phyloP scores from a whole-genome alignment of 2,797 vertebrate species.

The Epinephelus coioides region DNA sequence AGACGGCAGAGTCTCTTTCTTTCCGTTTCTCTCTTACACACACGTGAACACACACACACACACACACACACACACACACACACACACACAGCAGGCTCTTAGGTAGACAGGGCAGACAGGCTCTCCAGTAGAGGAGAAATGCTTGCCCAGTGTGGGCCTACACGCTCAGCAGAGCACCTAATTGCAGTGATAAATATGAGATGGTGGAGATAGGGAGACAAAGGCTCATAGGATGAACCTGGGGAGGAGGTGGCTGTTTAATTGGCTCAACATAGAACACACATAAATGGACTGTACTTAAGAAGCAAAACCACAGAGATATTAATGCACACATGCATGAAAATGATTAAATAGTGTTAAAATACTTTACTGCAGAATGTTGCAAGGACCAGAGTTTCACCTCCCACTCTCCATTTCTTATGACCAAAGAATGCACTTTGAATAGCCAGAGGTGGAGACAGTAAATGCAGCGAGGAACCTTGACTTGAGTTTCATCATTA shows the following conservation, averaged over 20 bases:
- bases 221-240: slow-evolving; percentile 47
- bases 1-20: slow-evolving; percentile 3
- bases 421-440: neutral
- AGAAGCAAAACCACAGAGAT: neutral
- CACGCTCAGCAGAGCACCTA: slow-evolving; percentile 72
- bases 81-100: slow-evolving; percentile 41
- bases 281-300: slow-evolving; percentile 16
- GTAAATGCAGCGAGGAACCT: neutral
- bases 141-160: slow-evolving; percentile 60
- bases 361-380: neutral
- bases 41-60: neutral
- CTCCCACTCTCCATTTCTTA: neutral
- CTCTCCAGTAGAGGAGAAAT: slow-evolving; percentile 59
- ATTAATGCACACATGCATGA: neutral
- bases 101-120: slow-evolving; percentile 64
- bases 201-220: slow-evolving; percentile 51
- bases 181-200: slow-evolving; percentile 81
- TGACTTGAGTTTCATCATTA: slow-evolving; percentile 6
- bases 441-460: neutral
- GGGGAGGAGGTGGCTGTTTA: slow-evolving; percentile 37
- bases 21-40: neutral
- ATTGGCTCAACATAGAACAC: slow-evolving; percentile 29
- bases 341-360: neutral
- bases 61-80: neutral
- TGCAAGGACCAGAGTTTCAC: neutral